These are phyloP conservation scores for Sceloporus undulatus DNA, from an alignment of 2,113 vertebrate genomes.

Conservation along the genomic window DNA sequence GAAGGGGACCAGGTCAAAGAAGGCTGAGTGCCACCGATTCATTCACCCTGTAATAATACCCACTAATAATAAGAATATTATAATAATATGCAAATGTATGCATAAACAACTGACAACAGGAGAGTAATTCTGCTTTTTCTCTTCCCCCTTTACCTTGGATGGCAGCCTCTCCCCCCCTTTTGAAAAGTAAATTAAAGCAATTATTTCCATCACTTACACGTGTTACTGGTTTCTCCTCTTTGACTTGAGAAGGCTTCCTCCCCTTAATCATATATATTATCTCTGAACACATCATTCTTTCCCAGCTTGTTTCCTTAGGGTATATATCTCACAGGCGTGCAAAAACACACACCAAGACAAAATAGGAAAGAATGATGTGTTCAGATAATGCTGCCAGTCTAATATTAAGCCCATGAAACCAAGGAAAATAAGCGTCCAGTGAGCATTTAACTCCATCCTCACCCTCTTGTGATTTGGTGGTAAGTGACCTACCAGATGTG, in stretches of 20 bases:
- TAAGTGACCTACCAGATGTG: slow-evolving; percentile 7
- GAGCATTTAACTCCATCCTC: slow-evolving; percentile 18
- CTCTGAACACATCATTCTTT: slow-evolving; percentile 14
- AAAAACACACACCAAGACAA: neutral
- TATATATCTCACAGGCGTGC: neutral
- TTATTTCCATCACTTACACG: neutral
- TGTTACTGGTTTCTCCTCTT: neutral
- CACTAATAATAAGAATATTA: neutral
- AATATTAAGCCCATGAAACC: slow-evolving; percentile 18
- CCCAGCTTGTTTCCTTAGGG: neutral
- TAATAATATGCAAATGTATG: neutral
- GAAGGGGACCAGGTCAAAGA: neutral
- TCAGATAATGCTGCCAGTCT: slow-evolving; percentile 17
- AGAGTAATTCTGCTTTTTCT: too few relatives aligned
- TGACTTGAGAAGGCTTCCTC: neutral
- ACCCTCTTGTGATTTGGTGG: neutral
- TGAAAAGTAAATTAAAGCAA: neutral
- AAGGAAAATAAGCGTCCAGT: neutral
- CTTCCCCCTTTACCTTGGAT: neutral
- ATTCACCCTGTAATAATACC: neutral
- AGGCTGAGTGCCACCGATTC: neutral
- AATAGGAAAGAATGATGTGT: slow-evolving; percentile 23
- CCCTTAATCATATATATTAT: neutral
- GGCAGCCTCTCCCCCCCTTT: neutral
- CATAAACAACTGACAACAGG: neutral